These are phyloP conservation scores for Phengaris arion DNA, from an alignment of 2,888 invertebrate species.

Conservation along the genomic window DNA sequence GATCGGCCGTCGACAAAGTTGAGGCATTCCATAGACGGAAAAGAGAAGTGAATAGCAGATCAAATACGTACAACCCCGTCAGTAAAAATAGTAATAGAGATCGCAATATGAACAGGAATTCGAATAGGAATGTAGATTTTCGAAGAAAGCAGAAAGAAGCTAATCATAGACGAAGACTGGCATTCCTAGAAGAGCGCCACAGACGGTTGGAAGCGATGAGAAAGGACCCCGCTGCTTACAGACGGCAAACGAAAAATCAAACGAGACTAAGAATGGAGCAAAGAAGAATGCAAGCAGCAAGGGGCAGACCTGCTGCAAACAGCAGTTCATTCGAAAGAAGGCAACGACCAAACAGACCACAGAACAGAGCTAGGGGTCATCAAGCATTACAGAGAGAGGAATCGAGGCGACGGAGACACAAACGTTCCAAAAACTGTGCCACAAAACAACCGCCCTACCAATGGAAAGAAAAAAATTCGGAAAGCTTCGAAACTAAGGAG, in stretches of 20 bases:
- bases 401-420: conserved; percentile 61
- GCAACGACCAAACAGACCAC: conserved; percentile 46
- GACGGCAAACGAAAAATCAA: conserved; percentile 52
- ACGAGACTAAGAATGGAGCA: conserved; percentile 58
- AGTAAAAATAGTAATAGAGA: conserved; percentile 66
- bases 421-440: conserved; percentile 66
- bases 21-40: conserved; percentile 64
- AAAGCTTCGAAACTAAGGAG: conserved; percentile 43
- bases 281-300: conserved; percentile 52
- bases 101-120: conserved; percentile 60
- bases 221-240: conserved; percentile 63
- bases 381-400: conserved; percentile 54
- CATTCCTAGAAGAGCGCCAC: conserved; percentile 61
- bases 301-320: conserved; percentile 56
- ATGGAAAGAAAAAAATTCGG: conserved; percentile 55
- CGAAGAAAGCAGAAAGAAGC: conserved; percentile 80
- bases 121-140: conserved; percentile 64
- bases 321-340: conserved; percentile 55
- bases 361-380: conserved; percentile 49
- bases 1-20: conserved; percentile 81
- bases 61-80: conserved; percentile 42
- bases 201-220: conserved; percentile 62
- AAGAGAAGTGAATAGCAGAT: conserved; percentile 52
- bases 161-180: conserved; percentile 64
- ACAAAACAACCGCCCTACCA: conserved; percentile 71